Base-by-base conservation (phyloP, 2,888 invertebrate genomes). In the Ennomos erosarius region DNA sequence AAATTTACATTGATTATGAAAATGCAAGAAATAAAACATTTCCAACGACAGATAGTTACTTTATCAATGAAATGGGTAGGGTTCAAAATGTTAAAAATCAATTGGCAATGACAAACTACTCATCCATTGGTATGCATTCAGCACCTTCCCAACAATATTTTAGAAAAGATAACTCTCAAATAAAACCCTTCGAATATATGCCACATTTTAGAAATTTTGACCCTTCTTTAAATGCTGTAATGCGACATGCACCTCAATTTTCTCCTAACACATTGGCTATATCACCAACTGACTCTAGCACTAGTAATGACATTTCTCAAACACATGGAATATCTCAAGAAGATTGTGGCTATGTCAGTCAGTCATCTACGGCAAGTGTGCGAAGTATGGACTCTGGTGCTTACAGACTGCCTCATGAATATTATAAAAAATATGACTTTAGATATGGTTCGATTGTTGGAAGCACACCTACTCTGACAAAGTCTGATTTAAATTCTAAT, bases 291-390 rank as follows among this genome's bases (percentile, higher is more conserved):
- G 92, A 92, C 68, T 92, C 92, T 47, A 88, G 76, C 73, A 79
- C 85, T 57, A 92, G 88, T 70, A 87, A 82, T 82, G 92, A 92
- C 47, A 84, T 84, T 42, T 68, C 71, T 59, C 87, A 86, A 61
- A 84, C 81, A 47, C 79, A 87, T 62, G 77, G 79, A 38, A 79
- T 71, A 59, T 70, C 77, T 47, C 90, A 87, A 74, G 92, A 93
- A 77, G 92, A 93, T 70, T 90, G 86, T 78, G 92, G 92, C 12
- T 93, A 93, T 84, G 87, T 85, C 9, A 92, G 92, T 65, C 92
- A 92, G 65, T 90, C 91, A 46, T 92, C 93, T 39, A 82, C 84
- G 53, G 77, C 85, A 59, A 92, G 91, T 76, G 74, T 84, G 44
- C 85, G 88, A 78, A 92, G 90, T 80, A 73, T 87, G 49, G 92